Conservation (phyloP, 1,140 invertebrate genomes). For the Drosophila ficusphila region DNA sequence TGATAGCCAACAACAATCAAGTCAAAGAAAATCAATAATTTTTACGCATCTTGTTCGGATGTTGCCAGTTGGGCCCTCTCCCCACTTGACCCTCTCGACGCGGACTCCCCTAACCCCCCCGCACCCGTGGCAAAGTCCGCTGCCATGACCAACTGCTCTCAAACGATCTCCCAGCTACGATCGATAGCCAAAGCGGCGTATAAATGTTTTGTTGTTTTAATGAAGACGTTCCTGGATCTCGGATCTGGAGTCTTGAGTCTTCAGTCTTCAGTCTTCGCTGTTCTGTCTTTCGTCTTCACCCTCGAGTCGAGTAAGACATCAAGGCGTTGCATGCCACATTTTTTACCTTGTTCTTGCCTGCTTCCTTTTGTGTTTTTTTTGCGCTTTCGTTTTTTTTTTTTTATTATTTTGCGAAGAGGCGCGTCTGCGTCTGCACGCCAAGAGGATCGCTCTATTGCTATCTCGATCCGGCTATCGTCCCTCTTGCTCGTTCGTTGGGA, state of each 20-base stretch:
- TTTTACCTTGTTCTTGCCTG: constrained; percentile 48
- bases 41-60: constrained; percentile 83
- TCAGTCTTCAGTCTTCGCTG: constrained; percentile 1
- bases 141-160: constrained; percentile 54
- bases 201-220: constrained; percentile 84
- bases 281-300: neutral
- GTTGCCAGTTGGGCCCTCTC: constrained; percentile 21
- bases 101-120: neutral
- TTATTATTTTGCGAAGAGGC: constrained; percentile 57
- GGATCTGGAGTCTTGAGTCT: constrained; percentile 18
- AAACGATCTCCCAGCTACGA: constrained; percentile 47
- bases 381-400: constrained; percentile 2
- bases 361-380: constrained; percentile 10
- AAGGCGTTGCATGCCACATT: constrained; percentile 81
- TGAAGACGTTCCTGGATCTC: constrained; percentile 70
- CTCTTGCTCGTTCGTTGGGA: constrained; percentile 7
- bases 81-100: neutral
- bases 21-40: constrained; percentile 83
- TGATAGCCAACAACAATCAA: constrained; percentile 83
- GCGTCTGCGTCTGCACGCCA: constrained; percentile 77
- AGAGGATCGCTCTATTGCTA: constrained; percentile 35
- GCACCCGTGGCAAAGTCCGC: constrained; percentile 3
- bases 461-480: constrained; percentile 20
- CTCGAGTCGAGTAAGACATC: constrained; percentile 66
- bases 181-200: constrained; percentile 78